Evolutionary conservation across 2,797 vertebrate genomes (phyloP), one percentile per base, ranked within the genome.

Genomic region (Ataeniobius toweri): DNA sequence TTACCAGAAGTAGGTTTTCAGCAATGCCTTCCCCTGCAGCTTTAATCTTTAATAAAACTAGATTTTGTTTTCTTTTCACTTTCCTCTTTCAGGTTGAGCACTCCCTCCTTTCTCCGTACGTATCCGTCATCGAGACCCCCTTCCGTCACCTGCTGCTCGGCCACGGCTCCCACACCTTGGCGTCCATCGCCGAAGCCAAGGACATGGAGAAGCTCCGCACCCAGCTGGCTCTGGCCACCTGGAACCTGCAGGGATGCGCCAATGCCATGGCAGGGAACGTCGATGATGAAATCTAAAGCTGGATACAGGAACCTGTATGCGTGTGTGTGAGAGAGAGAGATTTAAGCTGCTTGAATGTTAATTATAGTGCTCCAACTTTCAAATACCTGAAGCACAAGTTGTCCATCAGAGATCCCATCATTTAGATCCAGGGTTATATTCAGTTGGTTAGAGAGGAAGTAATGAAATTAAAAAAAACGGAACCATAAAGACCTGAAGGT

Each of bases 111-210:
- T 99, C 98, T 9, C 97, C 97, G 0, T 99, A 96, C 4, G 92
- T 97, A 3, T 97, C 97, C 0, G 94, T 96, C 2, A 87, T 83
- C 46, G 95, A 96, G 0, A 76, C 85, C 56, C 97, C 98, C 3
- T 97, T 97, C 91, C 97, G 98, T 6, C 98, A 99, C 86, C 91
- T 99, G 89, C 86, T 99, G 87, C 95, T 96, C 0, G 98, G 98
- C 41, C 94, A 68, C 0, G 98, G 98, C 55, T 10, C 91, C 78
- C 96, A 98, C 94, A 99, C 98, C 0, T 18, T 98, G 81, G 59
- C 89, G 0, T 95, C 96, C 71, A 85, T 99, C 79, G 75, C 95
- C 13, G 90, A 96, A 16, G 82, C 83, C 0, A 83, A 91, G 1
- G 88, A 97, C 4, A 69, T 89, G 74, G 75, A 93, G 0, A 0